Evolutionary conservation across 2,113 vertebrate genomes (phyloP).

Genomic region (Drymodes brunneopygia): DNA sequence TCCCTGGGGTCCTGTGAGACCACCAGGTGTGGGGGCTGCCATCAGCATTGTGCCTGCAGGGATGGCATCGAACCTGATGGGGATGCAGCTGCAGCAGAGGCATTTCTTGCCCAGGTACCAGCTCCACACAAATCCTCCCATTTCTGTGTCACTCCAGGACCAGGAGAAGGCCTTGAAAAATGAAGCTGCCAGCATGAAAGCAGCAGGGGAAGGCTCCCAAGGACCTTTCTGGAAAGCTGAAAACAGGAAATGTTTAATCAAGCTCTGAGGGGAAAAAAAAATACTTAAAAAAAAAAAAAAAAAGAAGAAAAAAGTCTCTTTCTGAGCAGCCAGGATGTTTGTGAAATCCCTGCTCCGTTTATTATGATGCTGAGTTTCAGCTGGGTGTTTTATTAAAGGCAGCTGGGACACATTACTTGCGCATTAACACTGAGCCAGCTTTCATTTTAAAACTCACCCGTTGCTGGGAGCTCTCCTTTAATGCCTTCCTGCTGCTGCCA

Average conservation of each 20-base stretch:
- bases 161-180: not conserved
- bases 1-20: not conserved
- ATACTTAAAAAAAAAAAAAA: not conserved
- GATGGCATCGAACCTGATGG: rapidly evolving
- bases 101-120: not conserved
- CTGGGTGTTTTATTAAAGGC: slow-evolving; percentile 67
- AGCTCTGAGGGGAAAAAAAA: not conserved
- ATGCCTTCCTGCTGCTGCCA: slow-evolving; percentile 62
- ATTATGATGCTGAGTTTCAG: slow-evolving; percentile 67
- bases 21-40: not conserved
- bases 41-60: not conserved
- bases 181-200: not conserved
- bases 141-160: not conserved
- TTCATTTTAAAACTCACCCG: slow-evolving; percentile 61
- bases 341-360: slow-evolving; percentile 68
- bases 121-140: not conserved
- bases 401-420: slow-evolving; percentile 72
- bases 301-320: not conserved
- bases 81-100: not conserved
- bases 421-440: slow-evolving; percentile 72
- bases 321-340: slow-evolving; percentile 70
- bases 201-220: not conserved
- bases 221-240: slow-evolving; percentile 54
- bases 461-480: slow-evolving; percentile 53
- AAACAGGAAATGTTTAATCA: slow-evolving; percentile 76